These are phyloP conservation scores for Sphaerophoria rueppellii DNA, from an alignment of 2,888 invertebrate species.

Conservation along the genomic window DNA sequence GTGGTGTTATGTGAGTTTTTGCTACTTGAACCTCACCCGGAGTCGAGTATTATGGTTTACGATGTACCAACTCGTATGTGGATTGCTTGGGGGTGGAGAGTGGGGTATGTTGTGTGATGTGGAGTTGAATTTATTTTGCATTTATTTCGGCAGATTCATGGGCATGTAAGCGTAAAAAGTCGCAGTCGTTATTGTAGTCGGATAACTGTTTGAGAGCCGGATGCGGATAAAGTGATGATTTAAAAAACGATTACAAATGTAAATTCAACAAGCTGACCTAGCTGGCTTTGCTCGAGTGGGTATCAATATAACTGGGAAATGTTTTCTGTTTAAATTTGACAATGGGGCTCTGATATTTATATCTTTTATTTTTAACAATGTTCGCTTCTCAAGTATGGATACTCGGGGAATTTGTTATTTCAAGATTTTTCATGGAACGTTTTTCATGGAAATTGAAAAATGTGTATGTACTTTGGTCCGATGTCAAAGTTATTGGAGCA, in stretches of 20 bases:
- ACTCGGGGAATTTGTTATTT: too few relatives aligned
- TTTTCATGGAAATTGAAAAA: too few relatives aligned
- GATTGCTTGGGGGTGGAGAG: background rate
- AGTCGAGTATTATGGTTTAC: background rate
- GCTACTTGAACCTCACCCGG: background rate
- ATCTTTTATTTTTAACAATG: too few relatives aligned
- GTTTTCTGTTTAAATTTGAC: too few relatives aligned
- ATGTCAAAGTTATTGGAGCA: too few relatives aligned
- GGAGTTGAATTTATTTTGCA: slow-evolving; percentile 55
- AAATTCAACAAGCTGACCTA: background rate
- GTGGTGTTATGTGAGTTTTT: slow-evolving; percentile 37
- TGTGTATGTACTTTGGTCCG: too few relatives aligned
- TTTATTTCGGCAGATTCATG: slow-evolving; percentile 41
- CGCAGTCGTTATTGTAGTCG: background rate
- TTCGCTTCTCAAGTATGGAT: too few relatives aligned
- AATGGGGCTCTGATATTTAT: too few relatives aligned
- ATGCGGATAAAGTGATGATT: background rate
- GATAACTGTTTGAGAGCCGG: background rate
- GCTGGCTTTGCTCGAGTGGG: background rate
- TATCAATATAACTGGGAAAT: background rate
- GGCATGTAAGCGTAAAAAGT: background rate
- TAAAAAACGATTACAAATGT: background rate
- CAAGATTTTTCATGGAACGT: too few relatives aligned
- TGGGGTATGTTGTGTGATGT: background rate
- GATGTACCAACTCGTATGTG: background rate